phyloP scores from a whole-genome alignment of 2,888 invertebrate genomes.

The Andrena minutula region DNA sequence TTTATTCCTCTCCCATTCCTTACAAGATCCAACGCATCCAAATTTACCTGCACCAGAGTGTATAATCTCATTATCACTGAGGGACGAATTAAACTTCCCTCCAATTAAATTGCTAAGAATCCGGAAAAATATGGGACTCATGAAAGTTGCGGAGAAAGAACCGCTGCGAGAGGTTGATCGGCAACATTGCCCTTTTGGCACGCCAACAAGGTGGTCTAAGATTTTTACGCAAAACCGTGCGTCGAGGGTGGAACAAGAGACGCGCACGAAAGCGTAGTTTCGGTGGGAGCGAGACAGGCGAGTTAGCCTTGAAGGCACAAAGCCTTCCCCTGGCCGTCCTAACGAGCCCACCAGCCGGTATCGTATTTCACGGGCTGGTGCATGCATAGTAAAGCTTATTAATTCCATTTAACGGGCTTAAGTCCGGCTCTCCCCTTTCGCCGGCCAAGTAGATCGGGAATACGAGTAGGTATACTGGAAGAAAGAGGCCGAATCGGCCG shows the following conservation, averaged over 20 bases:
- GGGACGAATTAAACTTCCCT: too few relatives aligned
- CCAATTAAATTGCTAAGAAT: too few relatives aligned
- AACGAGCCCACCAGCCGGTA: slow-evolving; percentile 79
- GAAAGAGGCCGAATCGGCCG: slow-evolving; percentile 69
- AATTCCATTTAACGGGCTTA: slow-evolving; percentile 82
- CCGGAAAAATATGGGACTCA: background rate
- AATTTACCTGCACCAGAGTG: too few relatives aligned
- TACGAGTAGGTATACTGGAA: slow-evolving; percentile 73
- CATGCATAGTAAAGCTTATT: slow-evolving; percentile 83
- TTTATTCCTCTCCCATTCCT: too few relatives aligned
- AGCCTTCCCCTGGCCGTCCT: slow-evolving; percentile 76
- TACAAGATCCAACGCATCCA: too few relatives aligned
- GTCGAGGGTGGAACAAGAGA: slow-evolving; percentile 23
- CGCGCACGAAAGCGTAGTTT: slow-evolving; percentile 41
- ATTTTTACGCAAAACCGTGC: slow-evolving; percentile 26
- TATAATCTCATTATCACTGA: too few relatives aligned
- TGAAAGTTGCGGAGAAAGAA: background rate
- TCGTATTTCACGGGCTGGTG: slow-evolving; percentile 82
- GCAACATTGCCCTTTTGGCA: slow-evolving; percentile 5
- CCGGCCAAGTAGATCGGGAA: slow-evolving; percentile 77
- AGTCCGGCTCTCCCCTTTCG: slow-evolving; percentile 73
- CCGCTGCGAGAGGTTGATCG: background rate
- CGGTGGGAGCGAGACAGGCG: slow-evolving; percentile 50
- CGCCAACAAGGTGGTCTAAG: slow-evolving; percentile 9
- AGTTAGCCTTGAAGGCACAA: slow-evolving; percentile 78